Evolutionary conservation across 37 sponge, comb jelly and placozoan genomes (phyloP).

Genomic region (Aplysina aerophoba): DNA sequence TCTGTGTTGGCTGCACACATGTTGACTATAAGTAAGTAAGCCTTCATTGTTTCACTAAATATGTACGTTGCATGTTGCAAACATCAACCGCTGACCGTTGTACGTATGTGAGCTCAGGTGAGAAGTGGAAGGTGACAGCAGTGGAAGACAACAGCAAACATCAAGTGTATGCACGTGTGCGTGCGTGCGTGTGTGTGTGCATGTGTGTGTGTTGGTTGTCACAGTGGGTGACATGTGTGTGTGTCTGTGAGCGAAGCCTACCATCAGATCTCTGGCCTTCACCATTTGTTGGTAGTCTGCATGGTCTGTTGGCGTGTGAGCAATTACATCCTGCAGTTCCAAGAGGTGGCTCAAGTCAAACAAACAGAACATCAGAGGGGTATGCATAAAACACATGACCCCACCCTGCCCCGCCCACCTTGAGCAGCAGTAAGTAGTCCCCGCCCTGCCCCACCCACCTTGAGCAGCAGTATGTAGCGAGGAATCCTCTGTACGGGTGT

Average conservation of each 20-base stretch:
- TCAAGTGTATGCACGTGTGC: not conserved
- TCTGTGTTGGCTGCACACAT: too few relatives aligned
- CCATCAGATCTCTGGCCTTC: slow-evolving; percentile 67
- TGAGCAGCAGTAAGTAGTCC: slow-evolving; percentile 43
- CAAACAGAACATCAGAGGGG: too few relatives aligned
- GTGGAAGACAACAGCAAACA: not conserved
- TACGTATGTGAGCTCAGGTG: too few relatives aligned
- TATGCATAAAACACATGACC: too few relatives aligned
- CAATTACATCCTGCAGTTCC: slow-evolving; percentile 61
- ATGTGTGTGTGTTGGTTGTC: not conserved
- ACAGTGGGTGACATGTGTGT: too few relatives aligned
- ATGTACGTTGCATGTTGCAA: too few relatives aligned
- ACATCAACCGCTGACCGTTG: too few relatives aligned
- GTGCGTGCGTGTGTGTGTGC: not conserved
- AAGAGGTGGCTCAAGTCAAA: not conserved
- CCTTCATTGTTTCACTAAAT: too few relatives aligned
- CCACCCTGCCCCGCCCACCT: slow-evolving; percentile 41
- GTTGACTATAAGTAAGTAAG: too few relatives aligned
- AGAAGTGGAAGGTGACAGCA: not conserved
- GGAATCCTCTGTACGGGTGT: slow-evolving; percentile 95
- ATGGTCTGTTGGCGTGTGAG: slow-evolving; percentile 68
- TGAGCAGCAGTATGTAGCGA: slow-evolving; percentile 82
- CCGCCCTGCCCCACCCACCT: slow-evolving; percentile 43
- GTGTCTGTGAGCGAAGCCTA: not conserved
- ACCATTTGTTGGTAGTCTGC: slow-evolving; percentile 66